These are phyloP conservation scores for Elachura formosa DNA, from an alignment of 2,113 vertebrate species.

Conservation along the genomic window DNA sequence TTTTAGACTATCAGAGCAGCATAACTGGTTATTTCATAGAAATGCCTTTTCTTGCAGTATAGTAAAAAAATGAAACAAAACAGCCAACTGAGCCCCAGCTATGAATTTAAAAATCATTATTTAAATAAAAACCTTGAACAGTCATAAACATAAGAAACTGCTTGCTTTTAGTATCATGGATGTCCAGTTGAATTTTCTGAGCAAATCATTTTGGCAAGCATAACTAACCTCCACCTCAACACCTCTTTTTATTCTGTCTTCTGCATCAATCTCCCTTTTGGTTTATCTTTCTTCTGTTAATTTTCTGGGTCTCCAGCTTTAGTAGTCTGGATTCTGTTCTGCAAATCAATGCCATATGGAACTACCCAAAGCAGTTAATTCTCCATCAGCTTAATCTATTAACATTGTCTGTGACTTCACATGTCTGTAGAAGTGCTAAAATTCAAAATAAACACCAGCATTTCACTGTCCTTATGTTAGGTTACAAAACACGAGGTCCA, in stretches of 20 bases:
- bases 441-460: neutral
- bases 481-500: neutral
- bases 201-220: neutral
- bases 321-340: neutral
- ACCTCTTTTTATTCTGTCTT: neutral
- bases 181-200: neutral
- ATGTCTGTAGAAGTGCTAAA: neutral
- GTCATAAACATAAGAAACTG: neutral
- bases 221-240: neutral
- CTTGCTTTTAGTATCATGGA: neutral
- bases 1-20: neutral
- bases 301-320: neutral
- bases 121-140: neutral
- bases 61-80: neutral
- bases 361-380: neutral
- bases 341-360: neutral
- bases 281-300: neutral
- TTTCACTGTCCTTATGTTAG: neutral
- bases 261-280: neutral
- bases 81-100: neutral
- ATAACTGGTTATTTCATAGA: neutral
- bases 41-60: neutral
- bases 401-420: neutral
- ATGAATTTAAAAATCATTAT: neutral
- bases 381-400: neutral